Percentiles rank a stretch among this genome's conserved stretches.
phyloP scores from a whole-genome alignment of 1,140 invertebrate species.

The Sweltsa coloradensis region DNA sequence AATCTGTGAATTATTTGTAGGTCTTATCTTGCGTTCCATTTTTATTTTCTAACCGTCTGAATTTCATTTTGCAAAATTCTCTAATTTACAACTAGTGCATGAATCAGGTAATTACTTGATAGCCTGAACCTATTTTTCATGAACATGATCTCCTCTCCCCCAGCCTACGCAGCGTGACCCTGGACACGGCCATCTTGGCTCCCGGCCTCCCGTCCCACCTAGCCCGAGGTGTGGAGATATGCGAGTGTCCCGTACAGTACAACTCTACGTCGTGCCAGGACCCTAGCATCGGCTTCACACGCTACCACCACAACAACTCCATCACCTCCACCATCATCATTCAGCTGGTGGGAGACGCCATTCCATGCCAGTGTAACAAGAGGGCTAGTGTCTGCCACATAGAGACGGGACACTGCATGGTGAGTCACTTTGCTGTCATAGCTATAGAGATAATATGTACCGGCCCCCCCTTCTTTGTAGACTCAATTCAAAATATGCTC shows the following conservation, averaged over 20 bases:
- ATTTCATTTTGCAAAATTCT: slow-evolving; percentile 1
- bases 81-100: background rate
- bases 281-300: slow-evolving; percentile 74
- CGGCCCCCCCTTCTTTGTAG: no score
- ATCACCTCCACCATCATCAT: slow-evolving; percentile 46
- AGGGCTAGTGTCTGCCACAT: slow-evolving; percentile 66
- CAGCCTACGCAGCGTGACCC: slow-evolving; percentile 60
- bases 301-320: slow-evolving; percentile 41
- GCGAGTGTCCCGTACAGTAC: slow-evolving; percentile 70
- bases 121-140: slow-evolving; percentile 1
- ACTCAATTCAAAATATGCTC: no score
- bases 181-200: slow-evolving; percentile 66
- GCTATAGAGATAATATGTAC: no score
- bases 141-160: slow-evolving; percentile 13
- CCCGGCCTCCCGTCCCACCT: slow-evolving; percentile 44
- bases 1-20: no score
- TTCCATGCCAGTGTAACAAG: slow-evolving; percentile 70
- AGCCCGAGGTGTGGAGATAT: slow-evolving; percentile 79
- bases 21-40: background rate
- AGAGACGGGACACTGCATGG: slow-evolving; percentile 74
- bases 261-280: slow-evolving; percentile 75
- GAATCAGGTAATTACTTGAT: no score
- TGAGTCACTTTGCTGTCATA: no score
- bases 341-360: slow-evolving; percentile 65
- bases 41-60: background rate